Percentiles rank a stretch among this genome's conserved stretches.
Evolutionary conservation across 2,797 vertebrate species (phyloP).

Genomic region (Pangasius larnaudii): DNA sequence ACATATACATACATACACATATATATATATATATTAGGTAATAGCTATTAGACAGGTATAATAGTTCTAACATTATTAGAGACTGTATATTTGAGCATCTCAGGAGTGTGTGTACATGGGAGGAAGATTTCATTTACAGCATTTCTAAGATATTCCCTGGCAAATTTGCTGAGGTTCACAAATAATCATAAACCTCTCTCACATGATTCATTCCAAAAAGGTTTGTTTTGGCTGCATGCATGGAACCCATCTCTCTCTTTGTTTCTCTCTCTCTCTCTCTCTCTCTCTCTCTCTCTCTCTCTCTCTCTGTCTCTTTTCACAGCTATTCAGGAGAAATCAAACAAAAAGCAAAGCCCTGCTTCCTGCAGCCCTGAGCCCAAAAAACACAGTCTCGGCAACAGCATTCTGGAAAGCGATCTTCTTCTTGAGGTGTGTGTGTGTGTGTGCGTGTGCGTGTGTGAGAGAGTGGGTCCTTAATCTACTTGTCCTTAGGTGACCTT

Average conservation of each 20-base stretch:
- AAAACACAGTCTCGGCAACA: slow-evolving; percentile 62
- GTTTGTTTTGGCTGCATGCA: slow-evolving; percentile 20
- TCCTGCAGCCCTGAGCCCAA: slow-evolving; percentile 59
- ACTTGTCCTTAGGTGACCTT: slow-evolving; percentile 11
- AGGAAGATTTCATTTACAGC: background rate
- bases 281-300: slow-evolving; percentile 13
- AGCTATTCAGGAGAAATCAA: slow-evolving; percentile 82
- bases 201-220: slow-evolving; percentile 1
- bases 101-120: background rate
- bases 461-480: background rate
- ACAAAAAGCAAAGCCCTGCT: slow-evolving; percentile 62
- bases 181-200: slow-evolving; percentile 15
- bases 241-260: slow-evolving; percentile 2
- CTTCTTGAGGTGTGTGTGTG: slow-evolving; percentile 79
- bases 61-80: background rate
- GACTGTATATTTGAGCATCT: background rate
- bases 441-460: background rate
- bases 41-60: too few relatives aligned
- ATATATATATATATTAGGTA: background rate
- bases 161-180: background rate
- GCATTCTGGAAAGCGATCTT: slow-evolving; percentile 78
- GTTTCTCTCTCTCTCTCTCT: slow-evolving; percentile 14
- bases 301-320: slow-evolving; percentile 37
- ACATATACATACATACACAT: too few relatives aligned
- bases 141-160: background rate